Conservation (phyloP, 2,888 invertebrate genomes). For the Gandaritis pyraliata region DNA sequence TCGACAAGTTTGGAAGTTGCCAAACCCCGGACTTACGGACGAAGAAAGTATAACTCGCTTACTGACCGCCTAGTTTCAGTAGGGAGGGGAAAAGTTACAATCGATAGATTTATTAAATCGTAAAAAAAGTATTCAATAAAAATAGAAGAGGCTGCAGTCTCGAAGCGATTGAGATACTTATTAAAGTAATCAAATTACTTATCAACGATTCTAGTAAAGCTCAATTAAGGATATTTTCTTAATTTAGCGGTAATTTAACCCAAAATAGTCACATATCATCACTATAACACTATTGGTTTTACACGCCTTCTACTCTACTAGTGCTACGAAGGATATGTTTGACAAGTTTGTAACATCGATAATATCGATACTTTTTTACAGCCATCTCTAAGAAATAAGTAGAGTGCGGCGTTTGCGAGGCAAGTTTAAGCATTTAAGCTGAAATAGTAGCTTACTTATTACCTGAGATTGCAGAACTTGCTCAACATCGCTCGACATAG, state of each 20-base stretch:
- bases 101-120: slow-evolving; percentile 1
- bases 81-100: slow-evolving; percentile 42
- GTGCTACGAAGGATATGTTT: no score
- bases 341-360: no score
- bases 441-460: slow-evolving; percentile 82
- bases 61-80: slow-evolving; percentile 50
- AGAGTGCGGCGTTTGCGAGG: slow-evolving; percentile 62
- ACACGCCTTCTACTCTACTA: no score
- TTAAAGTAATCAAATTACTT: no score
- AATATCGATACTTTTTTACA: neutral
- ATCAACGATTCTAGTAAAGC: no score
- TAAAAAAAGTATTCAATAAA: no score
- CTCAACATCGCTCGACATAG: slow-evolving; percentile 40
- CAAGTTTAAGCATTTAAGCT: slow-evolving; percentile 79
- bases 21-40: slow-evolving; percentile 80
- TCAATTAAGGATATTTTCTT: no score
- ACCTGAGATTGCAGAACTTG: slow-evolving; percentile 80
- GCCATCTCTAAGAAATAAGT: slow-evolving; percentile 33
- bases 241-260: no score
- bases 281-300: no score
- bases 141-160: no score
- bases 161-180: no score
- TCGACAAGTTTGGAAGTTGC: slow-evolving; percentile 75
- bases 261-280: no score
- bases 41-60: slow-evolving; percentile 78